phyloP scores from a whole-genome alignment of 2,113 vertebrate species.

The Onychostoma macrolepis region DNA sequence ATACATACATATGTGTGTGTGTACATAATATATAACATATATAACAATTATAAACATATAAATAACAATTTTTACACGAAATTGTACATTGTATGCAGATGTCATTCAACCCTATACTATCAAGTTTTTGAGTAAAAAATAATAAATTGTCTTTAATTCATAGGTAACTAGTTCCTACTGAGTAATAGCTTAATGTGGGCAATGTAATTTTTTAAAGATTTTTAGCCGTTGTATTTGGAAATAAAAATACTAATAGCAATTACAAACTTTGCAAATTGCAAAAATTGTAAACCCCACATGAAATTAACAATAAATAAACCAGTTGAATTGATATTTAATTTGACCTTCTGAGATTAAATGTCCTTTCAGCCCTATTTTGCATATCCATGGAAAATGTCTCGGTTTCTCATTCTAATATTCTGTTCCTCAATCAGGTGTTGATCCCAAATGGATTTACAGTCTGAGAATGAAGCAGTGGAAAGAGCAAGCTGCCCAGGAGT shows the following conservation, averaged over 20 bases:
- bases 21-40: too few relatives aligned
- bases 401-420: not conserved
- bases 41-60: too few relatives aligned
- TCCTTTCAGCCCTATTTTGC: not conserved
- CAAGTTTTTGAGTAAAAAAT: too few relatives aligned
- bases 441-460: slow-evolving; percentile 83
- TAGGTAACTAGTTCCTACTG: too few relatives aligned
- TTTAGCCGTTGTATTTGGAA: too few relatives aligned
- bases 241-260: not conserved
- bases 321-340: not conserved
- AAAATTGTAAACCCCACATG: not conserved
- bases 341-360: not conserved
- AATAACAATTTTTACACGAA: too few relatives aligned
- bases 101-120: too few relatives aligned
- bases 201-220: too few relatives aligned
- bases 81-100: too few relatives aligned
- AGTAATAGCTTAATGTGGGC: not conserved
- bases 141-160: too few relatives aligned
- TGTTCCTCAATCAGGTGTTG: slow-evolving; percentile 67
- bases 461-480: slow-evolving; percentile 82
- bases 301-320: not conserved
- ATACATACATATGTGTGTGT: too few relatives aligned
- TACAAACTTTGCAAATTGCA: not conserved
- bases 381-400: not conserved
- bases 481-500: slow-evolving; percentile 67